Percentiles rank a stretch among this genome's conserved stretches.
Conservation (phyloP, 2,888 invertebrate genomes). For the Cistogaster globosa region DNA sequence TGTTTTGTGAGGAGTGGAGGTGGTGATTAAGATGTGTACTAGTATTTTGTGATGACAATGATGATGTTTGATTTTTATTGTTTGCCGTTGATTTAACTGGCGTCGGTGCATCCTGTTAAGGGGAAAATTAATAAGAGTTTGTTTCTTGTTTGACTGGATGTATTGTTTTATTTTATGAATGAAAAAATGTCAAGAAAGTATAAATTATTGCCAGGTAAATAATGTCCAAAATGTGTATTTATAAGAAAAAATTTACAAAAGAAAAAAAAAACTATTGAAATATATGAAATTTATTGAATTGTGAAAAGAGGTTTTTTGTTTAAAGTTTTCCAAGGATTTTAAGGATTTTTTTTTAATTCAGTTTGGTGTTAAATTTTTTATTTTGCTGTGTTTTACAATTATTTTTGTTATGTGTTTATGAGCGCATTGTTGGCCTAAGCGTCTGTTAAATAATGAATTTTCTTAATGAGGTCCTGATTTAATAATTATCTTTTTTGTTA, state of each 20-base stretch:
- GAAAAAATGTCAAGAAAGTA: not conserved
- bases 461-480: conserved; percentile 7
- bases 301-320: not conserved
- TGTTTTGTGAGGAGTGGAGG: conserved; percentile 74
- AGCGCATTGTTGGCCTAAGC: conserved; percentile 39
- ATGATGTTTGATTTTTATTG: conserved; percentile 79
- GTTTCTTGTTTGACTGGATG: not conserved
- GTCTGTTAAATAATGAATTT: conserved; percentile 24
- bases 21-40: conserved; percentile 75
- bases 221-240: conserved; percentile 8
- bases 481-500: not conserved
- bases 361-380: conserved; percentile 10
- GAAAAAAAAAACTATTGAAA: not conserved
- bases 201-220: conserved; percentile 18
- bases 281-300: not conserved
- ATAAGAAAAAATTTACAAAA: conserved; percentile 5
- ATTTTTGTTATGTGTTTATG: conserved; percentile 52
- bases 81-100: conserved; percentile 76
- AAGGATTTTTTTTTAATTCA: not conserved
- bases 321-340: no score
- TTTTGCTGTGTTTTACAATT: conserved; percentile 19
- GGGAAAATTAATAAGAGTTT: conserved; percentile 54
- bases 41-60: conserved; percentile 72
- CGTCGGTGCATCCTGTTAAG: conserved; percentile 80
- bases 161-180: conserved; percentile 1